Evolutionary conservation across 2,888 invertebrate genomes (phyloP), one percentile per base, ranked within the genome.

Genomic region (Aspidiotus destructor): DNA sequence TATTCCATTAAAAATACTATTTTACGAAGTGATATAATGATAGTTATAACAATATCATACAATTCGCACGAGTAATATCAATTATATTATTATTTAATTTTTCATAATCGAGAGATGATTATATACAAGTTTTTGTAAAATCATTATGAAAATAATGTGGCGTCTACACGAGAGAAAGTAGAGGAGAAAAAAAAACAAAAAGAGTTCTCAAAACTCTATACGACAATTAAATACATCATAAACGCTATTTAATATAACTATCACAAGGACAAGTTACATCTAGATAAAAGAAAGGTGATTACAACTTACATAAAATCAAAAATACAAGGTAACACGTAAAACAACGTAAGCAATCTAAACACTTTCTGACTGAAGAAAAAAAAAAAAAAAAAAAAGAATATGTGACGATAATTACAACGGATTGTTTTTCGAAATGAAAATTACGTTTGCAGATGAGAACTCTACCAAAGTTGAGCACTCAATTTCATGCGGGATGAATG

Each of bases 201-300:
- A 54, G 55, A 54, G 55, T n/a, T 52, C 5, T 8, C 10, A 13
- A 16, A 28, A 58, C 58, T 58, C 58, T 40, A 8, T 8, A 28
- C 58, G 58, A 16, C 58, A 13, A 28, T 58, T 16, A 54, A 54
- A 67, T 48, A 54, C 63, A 63, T 67, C 60, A 67, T 60, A 67
- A 28, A 28, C 28, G 28, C 67, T 67, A 67, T 67, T 67, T 67
- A 67, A 67, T 60, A 58, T 67, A 67, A 67, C 67, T 67, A 67
- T 67, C 67, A 67, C 67, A 67, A 48, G 67, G 67, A 67, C 67
- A 57, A 28, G 67, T 67, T 67, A 67, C 48, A 60, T 57, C 57
- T 58, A 58, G 57, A 55, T 42, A 64, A 54, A 13, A 13, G 42
- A 58, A 67, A 58, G 57, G 67, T 58, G 67, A 67, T 67, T 58